phyloP scores from a whole-genome alignment of 2,888 invertebrate genomes.

The Acrobeloides nanus region DNA sequence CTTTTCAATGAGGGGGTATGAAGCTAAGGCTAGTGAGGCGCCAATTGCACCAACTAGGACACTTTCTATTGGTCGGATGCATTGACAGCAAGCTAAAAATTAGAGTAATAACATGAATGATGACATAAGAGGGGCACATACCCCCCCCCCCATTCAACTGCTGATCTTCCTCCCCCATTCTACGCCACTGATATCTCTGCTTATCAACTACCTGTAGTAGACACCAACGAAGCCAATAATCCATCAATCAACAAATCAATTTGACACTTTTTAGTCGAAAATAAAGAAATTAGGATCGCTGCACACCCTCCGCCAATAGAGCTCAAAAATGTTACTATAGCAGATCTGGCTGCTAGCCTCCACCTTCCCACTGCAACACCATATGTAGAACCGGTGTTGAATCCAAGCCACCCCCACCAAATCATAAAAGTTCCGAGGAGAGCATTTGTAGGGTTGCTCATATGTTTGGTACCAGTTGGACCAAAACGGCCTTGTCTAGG shows the following conservation, averaged over 20 bases:
- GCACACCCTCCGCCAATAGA: conserved; percentile 50
- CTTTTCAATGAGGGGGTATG: conserved; percentile 38
- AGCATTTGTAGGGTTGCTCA: conserved; percentile 42
- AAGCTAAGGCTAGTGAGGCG: conserved; percentile 33
- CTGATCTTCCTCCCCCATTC: too few species aligned
- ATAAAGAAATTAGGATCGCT: conserved; percentile 38
- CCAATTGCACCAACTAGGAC: conserved; percentile 42
- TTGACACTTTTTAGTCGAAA: conserved; percentile 33
- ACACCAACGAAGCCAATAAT: conserved; percentile 41
- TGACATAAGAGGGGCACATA: too few species aligned
- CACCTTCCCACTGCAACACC: conserved; percentile 40
- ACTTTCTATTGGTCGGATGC: conserved; percentile 40
- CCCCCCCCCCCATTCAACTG: too few species aligned
- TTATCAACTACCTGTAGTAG: too few species aligned
- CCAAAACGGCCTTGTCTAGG: conserved; percentile 40
- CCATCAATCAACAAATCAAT: conserved; percentile 49
- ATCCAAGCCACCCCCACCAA: conserved; percentile 46
- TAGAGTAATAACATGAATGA: too few species aligned
- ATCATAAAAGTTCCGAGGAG: conserved; percentile 46
- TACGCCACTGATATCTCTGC: too few species aligned
- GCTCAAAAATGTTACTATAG: conserved; percentile 36
- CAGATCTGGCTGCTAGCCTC: conserved; percentile 44
- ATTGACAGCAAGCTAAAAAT: too few species aligned
- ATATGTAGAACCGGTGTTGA: conserved; percentile 46
- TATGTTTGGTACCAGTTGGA: conserved; percentile 29